phyloP scores from a whole-genome alignment of 2,888 invertebrate species.

The Tribolium freemani region DNA sequence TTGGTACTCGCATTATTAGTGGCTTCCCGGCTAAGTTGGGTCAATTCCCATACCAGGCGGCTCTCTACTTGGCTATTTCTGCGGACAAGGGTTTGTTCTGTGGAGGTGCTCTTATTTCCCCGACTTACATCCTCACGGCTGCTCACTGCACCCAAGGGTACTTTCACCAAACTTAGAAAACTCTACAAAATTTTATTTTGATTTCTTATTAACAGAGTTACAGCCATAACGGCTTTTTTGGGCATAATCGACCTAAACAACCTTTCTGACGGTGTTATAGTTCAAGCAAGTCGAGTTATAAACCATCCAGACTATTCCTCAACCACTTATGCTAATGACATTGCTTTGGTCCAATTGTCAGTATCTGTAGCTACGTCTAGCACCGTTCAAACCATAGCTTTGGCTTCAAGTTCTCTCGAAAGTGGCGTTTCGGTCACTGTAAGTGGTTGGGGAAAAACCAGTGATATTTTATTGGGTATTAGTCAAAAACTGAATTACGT shows the following conservation, averaged over 20 bases:
- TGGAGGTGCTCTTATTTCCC: conserved; percentile 27
- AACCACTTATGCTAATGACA: conserved; percentile 25
- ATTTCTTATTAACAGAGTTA: not conserved
- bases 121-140: conserved; percentile 21
- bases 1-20: conserved; percentile 13
- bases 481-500: conserved; percentile 27
- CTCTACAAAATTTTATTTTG: no score
- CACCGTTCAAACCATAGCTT: not conserved
- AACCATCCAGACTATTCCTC: conserved; percentile 12
- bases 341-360: conserved; percentile 25
- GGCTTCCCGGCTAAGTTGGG: conserved; percentile 2
- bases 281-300: conserved; percentile 13
- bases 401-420: conserved; percentile 6
- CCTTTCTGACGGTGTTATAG: not conserved
- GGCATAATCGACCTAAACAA: conserved; percentile 2
- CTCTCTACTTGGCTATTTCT: conserved; percentile 8
- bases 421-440: conserved; percentile 10
- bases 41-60: conserved; percentile 25
- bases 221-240: conserved; percentile 4
- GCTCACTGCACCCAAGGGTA: conserved; percentile 28
- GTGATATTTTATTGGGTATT: conserved; percentile 4
- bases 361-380: not conserved
- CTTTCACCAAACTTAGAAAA: not conserved
- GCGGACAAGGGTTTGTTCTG: conserved; percentile 28
- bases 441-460: conserved; percentile 32